These are phyloP conservation scores for Pilophorus perplexus DNA, from an alignment of 2,888 invertebrate species.

Conservation along the genomic window DNA sequence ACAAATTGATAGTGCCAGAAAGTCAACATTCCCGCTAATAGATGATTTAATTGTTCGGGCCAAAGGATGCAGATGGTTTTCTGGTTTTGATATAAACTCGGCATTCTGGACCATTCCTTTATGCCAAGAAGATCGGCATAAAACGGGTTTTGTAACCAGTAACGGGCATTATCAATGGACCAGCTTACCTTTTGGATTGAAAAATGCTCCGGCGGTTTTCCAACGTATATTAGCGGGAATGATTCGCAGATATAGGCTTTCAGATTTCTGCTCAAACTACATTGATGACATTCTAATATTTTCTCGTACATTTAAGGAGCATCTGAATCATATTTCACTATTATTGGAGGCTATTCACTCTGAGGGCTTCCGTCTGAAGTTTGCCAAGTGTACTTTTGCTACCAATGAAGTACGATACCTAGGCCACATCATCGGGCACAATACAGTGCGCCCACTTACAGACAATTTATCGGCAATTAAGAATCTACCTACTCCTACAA, in stretches of 20 bases:
- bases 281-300: constrained; percentile 18
- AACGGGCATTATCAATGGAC: constrained; percentile 16
- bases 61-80: constrained; percentile 14
- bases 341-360: neutral
- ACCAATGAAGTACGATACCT: constrained; percentile 3
- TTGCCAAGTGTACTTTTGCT: constrained; percentile 6
- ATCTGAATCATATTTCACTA: neutral
- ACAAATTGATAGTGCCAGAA: constrained; percentile 36
- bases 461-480: neutral
- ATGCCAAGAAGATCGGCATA: neutral
- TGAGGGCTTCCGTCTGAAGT: neutral
- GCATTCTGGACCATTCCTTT: constrained; percentile 30
- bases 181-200: constrained; percentile 12
- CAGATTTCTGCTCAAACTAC: neutral
- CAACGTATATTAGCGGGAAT: constrained; percentile 4
- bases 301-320: constrained; percentile 1
- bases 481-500: neutral
- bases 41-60: constrained; percentile 33
- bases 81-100: constrained; percentile 30
- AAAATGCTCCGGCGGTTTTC: neutral
- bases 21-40: constrained; percentile 34
- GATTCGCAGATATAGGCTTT: neutral
- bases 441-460: neutral
- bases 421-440: constrained; percentile 17
- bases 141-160: constrained; percentile 12